Base-by-base conservation (phyloP, 92 coral and sea anemone species). In the Heliopora coerulea region DNA sequence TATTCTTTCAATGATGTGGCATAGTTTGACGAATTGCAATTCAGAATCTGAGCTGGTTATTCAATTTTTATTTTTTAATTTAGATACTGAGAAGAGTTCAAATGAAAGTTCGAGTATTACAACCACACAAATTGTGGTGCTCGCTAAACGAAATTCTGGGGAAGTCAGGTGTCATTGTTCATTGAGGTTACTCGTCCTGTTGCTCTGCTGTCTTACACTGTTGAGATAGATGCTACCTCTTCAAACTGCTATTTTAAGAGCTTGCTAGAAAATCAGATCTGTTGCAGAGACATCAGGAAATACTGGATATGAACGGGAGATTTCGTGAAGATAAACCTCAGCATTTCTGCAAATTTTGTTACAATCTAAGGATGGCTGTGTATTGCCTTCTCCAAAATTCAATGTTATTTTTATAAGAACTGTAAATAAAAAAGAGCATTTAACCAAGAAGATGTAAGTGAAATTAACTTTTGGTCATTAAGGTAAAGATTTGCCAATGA, bases 381-480 rank as follows among this genome's bases (percentile, higher is more conserved):
- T 41, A 33, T 23, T 66, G 14, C 33, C 23, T 2, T 10, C 32
- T 26, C 2, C 25, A 2, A 26, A 32, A 32, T 58, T 25, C 63
- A 66, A 66, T 66, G 31, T 44, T 66, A 65, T 66, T 66, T 66
- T 66, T 66, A 66, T 66, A 66, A 41, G 29, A 41, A 25, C 70
- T 66, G 73, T 66, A 66, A 41, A 66, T 66, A 66, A 66, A 62
- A 46, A 4, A 37, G 42, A 2, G n/a, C 52, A 4, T 37, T 37
- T 37, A 4, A 37, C 5, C 42, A 12, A 37, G 42, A 37, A 12
- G 12, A 37, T 37, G 42, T 37, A 37, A 12, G 12, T 4, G 42
- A 12, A 37, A 37, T 37, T n/a, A n/a, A 37, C 42, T 4, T 4
- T 37, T 4, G 12, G 5, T 37, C 42, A 37, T 12, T 37, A 4